Conservation (phyloP, 2,888 invertebrate genomes). For the Eulithis testata region DNA sequence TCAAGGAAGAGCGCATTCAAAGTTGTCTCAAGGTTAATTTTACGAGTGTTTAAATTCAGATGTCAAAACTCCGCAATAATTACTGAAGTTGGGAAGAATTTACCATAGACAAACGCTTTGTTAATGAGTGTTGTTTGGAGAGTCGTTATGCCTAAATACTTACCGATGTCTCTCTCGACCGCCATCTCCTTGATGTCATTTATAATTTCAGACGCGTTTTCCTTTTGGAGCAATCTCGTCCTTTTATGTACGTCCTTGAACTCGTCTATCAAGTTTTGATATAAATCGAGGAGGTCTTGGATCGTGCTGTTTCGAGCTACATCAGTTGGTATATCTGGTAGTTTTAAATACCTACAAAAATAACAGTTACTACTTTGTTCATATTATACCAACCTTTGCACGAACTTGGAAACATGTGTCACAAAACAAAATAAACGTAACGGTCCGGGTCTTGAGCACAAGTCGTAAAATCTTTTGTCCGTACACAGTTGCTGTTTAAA, state of each 20-base stretch:
- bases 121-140: slow-evolving; percentile 65
- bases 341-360: slow-evolving; percentile 72
- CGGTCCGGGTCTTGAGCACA: slow-evolving; percentile 18
- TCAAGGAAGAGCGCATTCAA: slow-evolving; percentile 35
- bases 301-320: slow-evolving; percentile 90
- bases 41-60: slow-evolving; percentile 41
- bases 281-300: slow-evolving; percentile 88
- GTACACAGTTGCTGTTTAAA: slow-evolving; percentile 22
- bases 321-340: slow-evolving; percentile 89
- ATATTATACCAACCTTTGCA: slow-evolving; percentile 11
- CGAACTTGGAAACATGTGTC: slow-evolving; percentile 18
- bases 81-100: slow-evolving; percentile 44
- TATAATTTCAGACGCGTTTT: slow-evolving; percentile 91
- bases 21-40: slow-evolving; percentile 39
- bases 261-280: slow-evolving; percentile 90
- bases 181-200: slow-evolving; percentile 94
- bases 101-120: slow-evolving; percentile 39
- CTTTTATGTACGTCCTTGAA: slow-evolving; percentile 92
- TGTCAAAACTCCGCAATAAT: slow-evolving; percentile 47
- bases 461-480: slow-evolving; percentile 27
- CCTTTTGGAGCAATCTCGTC: slow-evolving; percentile 85
- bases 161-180: slow-evolving; percentile 91
- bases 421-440: slow-evolving; percentile 27
- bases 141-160: slow-evolving; percentile 54
- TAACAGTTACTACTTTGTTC: slow-evolving; percentile 6